Evolutionary conservation across 2,888 invertebrate species (phyloP).

Genomic region (Rosalia funebris): DNA sequence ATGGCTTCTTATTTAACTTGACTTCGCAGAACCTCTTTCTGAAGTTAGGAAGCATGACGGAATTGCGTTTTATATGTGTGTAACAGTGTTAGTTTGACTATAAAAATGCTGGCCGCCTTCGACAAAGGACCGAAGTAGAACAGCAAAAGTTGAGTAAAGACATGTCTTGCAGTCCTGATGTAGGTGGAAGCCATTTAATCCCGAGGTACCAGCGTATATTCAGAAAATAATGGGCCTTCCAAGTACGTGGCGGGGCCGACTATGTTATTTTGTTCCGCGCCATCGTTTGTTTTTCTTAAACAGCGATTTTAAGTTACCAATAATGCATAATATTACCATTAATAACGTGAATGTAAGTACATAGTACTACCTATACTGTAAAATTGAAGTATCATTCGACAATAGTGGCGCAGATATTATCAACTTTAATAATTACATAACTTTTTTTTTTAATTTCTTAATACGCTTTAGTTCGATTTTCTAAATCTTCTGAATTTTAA

Average conservation of each 20-base stretch:
- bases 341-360: too few relatives aligned
- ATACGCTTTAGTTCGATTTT: too few relatives aligned
- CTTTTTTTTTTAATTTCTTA: too few relatives aligned
- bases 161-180: conserved; percentile 8
- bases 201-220: neutral
- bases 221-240: conserved; percentile 3
- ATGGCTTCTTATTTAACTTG: conserved; percentile 11
- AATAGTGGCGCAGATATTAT: too few relatives aligned
- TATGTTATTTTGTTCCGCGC: too few relatives aligned
- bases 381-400: too few relatives aligned
- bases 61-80: conserved; percentile 5
- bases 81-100: conserved; percentile 5
- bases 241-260: neutral
- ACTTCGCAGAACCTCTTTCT: conserved; percentile 14
- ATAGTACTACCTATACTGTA: too few relatives aligned
- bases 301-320: too few relatives aligned
- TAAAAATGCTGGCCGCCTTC: conserved; percentile 24
- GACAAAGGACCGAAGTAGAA: conserved; percentile 19
- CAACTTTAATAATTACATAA: too few relatives aligned
- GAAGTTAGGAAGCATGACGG: conserved; percentile 20
- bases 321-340: too few relatives aligned
- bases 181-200: conserved; percentile 16
- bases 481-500: too few relatives aligned
- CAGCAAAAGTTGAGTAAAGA: conserved; percentile 12
- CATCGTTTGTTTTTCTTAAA: too few relatives aligned